Base-by-base conservation (phyloP, 2,113 vertebrate species). In the Psammodynastes pulverulentus region DNA sequence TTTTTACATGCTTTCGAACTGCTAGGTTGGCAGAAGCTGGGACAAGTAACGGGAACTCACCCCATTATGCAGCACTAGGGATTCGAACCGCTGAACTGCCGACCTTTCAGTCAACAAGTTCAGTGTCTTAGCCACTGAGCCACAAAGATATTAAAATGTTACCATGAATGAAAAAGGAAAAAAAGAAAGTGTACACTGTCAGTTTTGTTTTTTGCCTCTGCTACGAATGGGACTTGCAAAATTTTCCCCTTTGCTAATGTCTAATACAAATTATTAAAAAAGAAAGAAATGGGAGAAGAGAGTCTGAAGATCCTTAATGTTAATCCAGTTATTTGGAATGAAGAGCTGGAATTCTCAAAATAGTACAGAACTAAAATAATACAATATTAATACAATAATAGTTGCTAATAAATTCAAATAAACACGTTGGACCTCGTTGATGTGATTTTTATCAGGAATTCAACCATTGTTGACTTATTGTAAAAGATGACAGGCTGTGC, bases 141-240 rank as follows among this genome's bases (percentile, higher is more conserved):
- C n/a, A n/a, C 62, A 90, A 90, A 90, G 93, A 90, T 7, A 91
- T 89, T 92, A 93, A 91, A 94, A 91, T 62, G 94, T 95, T 94
- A 92, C 93, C 89, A 94, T 93, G 94, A 94, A 96, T 26, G 94
- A 92, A 56, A 90, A 94, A 21, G 87, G 91, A 91, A 85, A 87
- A 90, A 62, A 94, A 88, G 90, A 89, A 85, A 93, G 93, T n/a
- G 92, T 62, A 52, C 45, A 62, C 91, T 93, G 94, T 39, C 91
- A 88, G 90, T 1, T 95, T 93, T 72, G 4, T 67, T 89, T 52
- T 94, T 93, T 53, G 92, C 24, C 92, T 91, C 53, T 62, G 43
- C 56, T 29, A 93, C n/a, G 3, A 53, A 94, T 58, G 92, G 93
- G 85, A 72, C 94, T 91, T 95, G 93, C 89, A 89, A 91, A 87